Conservation (phyloP, 2,797 vertebrate genomes). For the Heliangelus exortis region DNA sequence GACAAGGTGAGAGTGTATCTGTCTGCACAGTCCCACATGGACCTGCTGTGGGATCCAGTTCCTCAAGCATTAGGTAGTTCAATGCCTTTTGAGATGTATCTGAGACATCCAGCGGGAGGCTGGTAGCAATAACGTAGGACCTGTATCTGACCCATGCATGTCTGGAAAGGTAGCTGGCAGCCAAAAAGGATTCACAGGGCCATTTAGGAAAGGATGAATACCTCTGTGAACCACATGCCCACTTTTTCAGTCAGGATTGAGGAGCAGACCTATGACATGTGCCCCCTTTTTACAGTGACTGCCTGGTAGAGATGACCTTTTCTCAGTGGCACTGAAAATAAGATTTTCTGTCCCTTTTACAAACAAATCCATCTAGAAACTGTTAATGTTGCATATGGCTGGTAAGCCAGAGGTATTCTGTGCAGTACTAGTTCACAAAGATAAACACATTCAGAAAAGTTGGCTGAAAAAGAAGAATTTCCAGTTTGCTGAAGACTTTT, state of each 20-base stretch:
- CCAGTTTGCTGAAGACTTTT: not conserved
- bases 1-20: not conserved
- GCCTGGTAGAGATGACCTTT: not conserved
- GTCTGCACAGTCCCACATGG: not conserved
- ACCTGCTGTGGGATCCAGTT: not conserved
- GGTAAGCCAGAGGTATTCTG: not conserved
- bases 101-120: not conserved
- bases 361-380: not conserved
- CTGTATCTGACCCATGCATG: not conserved
- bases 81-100: not conserved
- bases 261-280: not conserved
- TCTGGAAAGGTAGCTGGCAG: not conserved
- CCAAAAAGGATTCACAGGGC: not conserved
- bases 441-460: not conserved
- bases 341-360: not conserved
- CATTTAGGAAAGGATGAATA: not conserved
- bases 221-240: not conserved
- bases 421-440: not conserved
- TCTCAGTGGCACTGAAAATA: not conserved
- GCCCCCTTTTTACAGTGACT: not conserved
- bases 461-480: slow-evolving; percentile 24
- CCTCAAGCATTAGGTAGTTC: not conserved
- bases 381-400: not conserved
- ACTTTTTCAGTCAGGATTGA: not conserved
- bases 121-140: not conserved